Percentiles rank a stretch among this genome's conserved stretches.
These are phyloP conservation scores for Pocota personata DNA, from an alignment of 2,888 invertebrate species.

Conservation along the genomic window DNA sequence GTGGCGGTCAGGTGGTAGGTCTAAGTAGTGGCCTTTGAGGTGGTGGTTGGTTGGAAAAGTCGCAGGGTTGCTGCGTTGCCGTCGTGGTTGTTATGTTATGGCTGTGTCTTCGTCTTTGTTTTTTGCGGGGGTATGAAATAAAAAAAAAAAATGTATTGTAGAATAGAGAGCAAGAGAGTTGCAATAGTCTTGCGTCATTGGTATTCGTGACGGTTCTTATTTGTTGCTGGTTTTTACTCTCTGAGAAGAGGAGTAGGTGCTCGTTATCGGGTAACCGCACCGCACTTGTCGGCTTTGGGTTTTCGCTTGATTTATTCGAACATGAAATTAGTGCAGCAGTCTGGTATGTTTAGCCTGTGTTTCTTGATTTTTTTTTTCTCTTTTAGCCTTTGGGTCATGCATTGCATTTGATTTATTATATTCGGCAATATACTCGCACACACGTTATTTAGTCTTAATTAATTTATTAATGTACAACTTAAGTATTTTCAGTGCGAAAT, in stretches of 20 bases:
- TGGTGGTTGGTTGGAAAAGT: constrained; percentile 13
- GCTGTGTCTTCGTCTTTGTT: constrained; percentile 58
- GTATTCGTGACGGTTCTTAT: constrained; percentile 42
- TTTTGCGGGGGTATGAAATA: constrained; percentile 7
- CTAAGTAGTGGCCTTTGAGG: constrained; percentile 8
- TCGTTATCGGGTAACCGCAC: constrained; percentile 43
- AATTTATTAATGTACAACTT: constrained; percentile 64
- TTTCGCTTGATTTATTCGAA: constrained; percentile 64
- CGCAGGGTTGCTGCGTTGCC: constrained; percentile 57
- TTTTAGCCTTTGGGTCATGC: constrained; percentile 13
- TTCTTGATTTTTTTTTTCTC: not conserved
- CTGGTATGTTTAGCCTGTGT: not conserved
- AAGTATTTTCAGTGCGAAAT: constrained; percentile 31
- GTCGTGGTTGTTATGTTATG: constrained; percentile 70
- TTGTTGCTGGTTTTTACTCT: constrained; percentile 12
- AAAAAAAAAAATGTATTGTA: not conserved
- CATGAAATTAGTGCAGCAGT: constrained; percentile 54
- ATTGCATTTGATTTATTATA: constrained; percentile 37
- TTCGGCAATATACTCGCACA: not conserved
- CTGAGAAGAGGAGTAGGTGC: constrained; percentile 19
- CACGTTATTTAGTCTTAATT: constrained; percentile 30
- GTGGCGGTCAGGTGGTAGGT: not conserved
- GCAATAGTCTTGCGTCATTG: constrained; percentile 65
- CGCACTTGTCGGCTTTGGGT: constrained; percentile 52
- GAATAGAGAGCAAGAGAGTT: constrained; percentile 4